Evolutionary conservation across 1,140 invertebrate species (phyloP).

Genomic region (Cydia fagiglandana): DNA sequence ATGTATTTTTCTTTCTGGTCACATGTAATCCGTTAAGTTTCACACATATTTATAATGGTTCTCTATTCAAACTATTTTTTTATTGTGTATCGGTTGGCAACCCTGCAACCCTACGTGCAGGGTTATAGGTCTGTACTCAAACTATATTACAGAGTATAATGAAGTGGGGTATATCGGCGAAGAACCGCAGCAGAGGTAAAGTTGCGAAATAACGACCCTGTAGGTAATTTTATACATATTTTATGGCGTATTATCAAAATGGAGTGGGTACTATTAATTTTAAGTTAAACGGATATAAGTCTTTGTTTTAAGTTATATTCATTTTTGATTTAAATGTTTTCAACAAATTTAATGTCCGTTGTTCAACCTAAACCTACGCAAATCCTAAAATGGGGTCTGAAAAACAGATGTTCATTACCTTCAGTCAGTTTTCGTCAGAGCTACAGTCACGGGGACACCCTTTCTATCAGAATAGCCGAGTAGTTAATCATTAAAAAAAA

Average conservation of each 20-base stretch:
- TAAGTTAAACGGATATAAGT: too few relatives aligned
- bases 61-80: too few relatives aligned
- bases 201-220: not conserved
- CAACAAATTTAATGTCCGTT: not conserved
- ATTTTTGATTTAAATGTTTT: too few relatives aligned
- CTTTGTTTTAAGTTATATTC: too few relatives aligned
- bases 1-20: too few relatives aligned
- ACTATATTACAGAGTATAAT: slow-evolving; percentile 3
- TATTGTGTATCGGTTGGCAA: not conserved
- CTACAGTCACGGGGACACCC: not conserved
- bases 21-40: too few relatives aligned
- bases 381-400: not conserved
- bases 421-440: not conserved
- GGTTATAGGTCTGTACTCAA: slow-evolving; percentile 5
- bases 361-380: not conserved
- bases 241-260: not conserved
- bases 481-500: not conserved
- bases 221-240: slow-evolving; percentile 2
- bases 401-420: not conserved
- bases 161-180: not conserved
- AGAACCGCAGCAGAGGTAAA: slow-evolving; percentile 5
- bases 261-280: not conserved
- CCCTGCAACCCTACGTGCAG: not conserved
- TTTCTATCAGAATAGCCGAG: not conserved
- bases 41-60: too few relatives aligned